Conservation (phyloP, 2,888 invertebrate species). For the Miltochrista miniata region DNA sequence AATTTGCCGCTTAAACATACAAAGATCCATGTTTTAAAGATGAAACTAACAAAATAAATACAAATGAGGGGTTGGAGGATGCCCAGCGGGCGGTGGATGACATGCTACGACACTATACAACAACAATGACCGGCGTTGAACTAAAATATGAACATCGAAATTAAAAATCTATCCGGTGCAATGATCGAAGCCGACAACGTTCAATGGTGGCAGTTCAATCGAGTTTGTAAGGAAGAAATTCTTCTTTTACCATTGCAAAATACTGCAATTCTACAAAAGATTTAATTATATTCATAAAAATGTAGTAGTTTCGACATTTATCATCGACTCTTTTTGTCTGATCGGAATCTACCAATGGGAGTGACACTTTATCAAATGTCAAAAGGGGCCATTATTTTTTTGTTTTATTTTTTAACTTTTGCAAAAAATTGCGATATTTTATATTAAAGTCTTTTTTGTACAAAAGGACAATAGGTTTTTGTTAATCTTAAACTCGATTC, state of each 20-base stretch:
- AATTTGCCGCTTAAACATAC: conserved; percentile 47
- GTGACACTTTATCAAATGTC: no score
- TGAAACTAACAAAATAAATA: conserved; percentile 73
- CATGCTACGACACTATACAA: conserved; percentile 69
- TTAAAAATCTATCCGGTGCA: conserved; percentile 73
- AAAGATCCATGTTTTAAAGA: conserved; percentile 55
- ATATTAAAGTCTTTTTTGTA: no score
- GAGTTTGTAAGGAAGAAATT: conserved; percentile 25
- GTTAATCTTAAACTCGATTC: conserved; percentile 57
- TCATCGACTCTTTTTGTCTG: no score
- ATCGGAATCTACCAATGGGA: no score
- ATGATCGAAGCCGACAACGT: conserved; percentile 74
- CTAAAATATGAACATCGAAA: conserved; percentile 66
- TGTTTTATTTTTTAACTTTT: no score
- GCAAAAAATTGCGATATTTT: no score
- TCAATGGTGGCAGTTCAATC: conserved; percentile 59
- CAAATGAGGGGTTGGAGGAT: conserved; percentile 84
- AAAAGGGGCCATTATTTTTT: no score
- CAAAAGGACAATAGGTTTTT: background rate
- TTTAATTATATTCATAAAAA: no score
- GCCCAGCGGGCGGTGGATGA: conserved; percentile 80
- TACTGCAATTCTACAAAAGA: no score
- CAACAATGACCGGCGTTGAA: conserved; percentile 17
- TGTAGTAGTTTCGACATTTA: no score
- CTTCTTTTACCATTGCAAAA: no score